Base-by-base conservation (phyloP, 2,888 invertebrate species). In the Nasonia oneida region DNA sequence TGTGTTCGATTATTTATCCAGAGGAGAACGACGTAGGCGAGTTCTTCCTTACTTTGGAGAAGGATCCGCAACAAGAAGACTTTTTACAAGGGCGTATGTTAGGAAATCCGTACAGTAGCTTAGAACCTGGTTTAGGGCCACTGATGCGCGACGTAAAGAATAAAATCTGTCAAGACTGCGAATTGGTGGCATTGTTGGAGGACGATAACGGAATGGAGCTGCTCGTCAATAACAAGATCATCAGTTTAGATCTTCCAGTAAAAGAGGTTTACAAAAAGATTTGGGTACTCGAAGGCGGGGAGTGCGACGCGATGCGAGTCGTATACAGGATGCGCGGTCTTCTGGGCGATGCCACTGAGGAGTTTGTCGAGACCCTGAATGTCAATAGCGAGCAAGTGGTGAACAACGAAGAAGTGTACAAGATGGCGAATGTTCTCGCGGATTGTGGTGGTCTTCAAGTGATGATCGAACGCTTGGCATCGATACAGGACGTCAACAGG, bases 151-250 rank as follows among this genome's bases (percentile, higher is more conserved):
- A 99, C 93, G 98, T 99, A 14, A 99, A 99, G 94, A 99, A 99
- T 94, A 99, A 99, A 94, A 99, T 99, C 89, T 98, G 98, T 92
- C 97, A 97, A 75, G 99, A 99, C 94, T 99, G 99, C 94, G 99
- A 99, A 93, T 94, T 99, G 86, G 98, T 99, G n/a, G 99, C 99
- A 0, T 94, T 99, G 42, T 94, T 99, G 0, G 99, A 99, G 92
- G 99, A 99, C 93, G 99, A 99, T 93, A 99, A 98, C 91, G 99
- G 99, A 82, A 99, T 99, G 99, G 99, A 99, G 93, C 94, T 99
- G 88, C 95, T 99, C 50, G 99, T 99, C 10, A 98, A 98, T 93
- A 99, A 99, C 93, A 99, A 99, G 94, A 99, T 99, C 89, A 99
- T 99, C 93, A 98, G 98, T 87, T 95, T 99, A 18, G 99, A 99